Evolutionary conservation across 2,888 invertebrate species (phyloP), one percentile per base, ranked within the genome.

Genomic region (Rhamphomyia laevipes): DNA sequence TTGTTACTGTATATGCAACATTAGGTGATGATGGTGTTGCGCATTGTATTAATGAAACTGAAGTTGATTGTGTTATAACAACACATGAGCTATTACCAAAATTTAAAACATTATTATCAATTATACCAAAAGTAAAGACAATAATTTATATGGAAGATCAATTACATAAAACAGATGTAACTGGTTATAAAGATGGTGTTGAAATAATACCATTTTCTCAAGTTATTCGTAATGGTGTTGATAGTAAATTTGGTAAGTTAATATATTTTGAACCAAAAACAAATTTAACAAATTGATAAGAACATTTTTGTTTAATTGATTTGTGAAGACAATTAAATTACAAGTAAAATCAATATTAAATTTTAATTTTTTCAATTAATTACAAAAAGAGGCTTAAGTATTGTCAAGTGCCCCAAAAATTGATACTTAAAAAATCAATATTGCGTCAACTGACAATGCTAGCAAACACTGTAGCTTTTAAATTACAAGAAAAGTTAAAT

Each of bases 1-100:
- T 97, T 63, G 95, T 95, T 3, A 99, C 97, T 0, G 85, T 99
- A 58, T 99, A 99, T 70, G 90, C 97, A 2, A 97, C 96, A 0
- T 76, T 99, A 13, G 95, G 96, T 33, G 93, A 95, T 64, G 96
- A 97, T 9, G 97, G 95, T 2, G 88, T 99, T 53, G 84, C 88
- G 7, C 95, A 95, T 71, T 95, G 95, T 59, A 87, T 99, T 63
- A 93, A 92, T 67, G 95, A 99, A 75, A 94, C 97, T 0, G 93
- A 95, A 66, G 94, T 92, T 1, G 82, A 85, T 43, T 85, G 89
- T 10, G 87, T 97, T 35, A 87, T 99, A 65, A 97, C 97, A 16
- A 85, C 91, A 30, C 86, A 86, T 68, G 92, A 94, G 53, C 77
- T 97, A 49, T 74, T 97, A 67, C 86, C 90, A 44, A 96, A 95